Base-by-base conservation (phyloP, 2,113 vertebrate species). In the Bambusicola thoracicus region DNA sequence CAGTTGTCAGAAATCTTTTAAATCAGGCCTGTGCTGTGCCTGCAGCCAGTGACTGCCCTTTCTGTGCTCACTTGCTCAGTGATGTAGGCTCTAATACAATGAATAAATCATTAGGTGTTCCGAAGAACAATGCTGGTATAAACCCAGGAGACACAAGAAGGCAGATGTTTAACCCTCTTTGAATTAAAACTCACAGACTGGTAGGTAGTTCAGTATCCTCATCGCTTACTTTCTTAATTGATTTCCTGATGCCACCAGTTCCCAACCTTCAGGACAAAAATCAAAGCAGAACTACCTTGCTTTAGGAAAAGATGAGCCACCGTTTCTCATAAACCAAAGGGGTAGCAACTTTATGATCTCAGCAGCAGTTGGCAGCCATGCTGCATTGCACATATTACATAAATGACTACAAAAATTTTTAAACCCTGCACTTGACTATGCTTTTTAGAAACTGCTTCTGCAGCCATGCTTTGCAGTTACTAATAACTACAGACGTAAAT, bases 81-180 rank as follows among this genome's bases (percentile, higher is more conserved):
- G 83, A 93, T 76, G 75, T 72, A 87, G 81, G 11, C 68, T 48
- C 56, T 94, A 94, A 92, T 15, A 58, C n/a, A 58, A 93, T 95
- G 86, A 97, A 97, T 97, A 97, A 95, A 96, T 93, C 86, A 93
- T 94, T 53, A 92, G 58, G 63, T 4, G 8, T 49, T 81, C 59
- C 68, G 68, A 87, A 94, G 58, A 91, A 88, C 38, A 85, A 74
- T 7, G 30, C 69, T 75, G 32, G 46, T 67, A 75, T 19, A 83
- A 86, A 86, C 91, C 73, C 96, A 89, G 55, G 90, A 83, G 90
- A 92, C 86, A 43, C 21, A 48, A 84, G 66, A 81, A 90, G 90
- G 75, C 73, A 92, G 72, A 73, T 73, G 77, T 88, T 91, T 75
- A 91, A 86, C 66, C 66, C 90, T 66, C 62, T 92, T 56, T 80